Conservation (phyloP, 2,888 invertebrate species). For the Troilus luridus region DNA sequence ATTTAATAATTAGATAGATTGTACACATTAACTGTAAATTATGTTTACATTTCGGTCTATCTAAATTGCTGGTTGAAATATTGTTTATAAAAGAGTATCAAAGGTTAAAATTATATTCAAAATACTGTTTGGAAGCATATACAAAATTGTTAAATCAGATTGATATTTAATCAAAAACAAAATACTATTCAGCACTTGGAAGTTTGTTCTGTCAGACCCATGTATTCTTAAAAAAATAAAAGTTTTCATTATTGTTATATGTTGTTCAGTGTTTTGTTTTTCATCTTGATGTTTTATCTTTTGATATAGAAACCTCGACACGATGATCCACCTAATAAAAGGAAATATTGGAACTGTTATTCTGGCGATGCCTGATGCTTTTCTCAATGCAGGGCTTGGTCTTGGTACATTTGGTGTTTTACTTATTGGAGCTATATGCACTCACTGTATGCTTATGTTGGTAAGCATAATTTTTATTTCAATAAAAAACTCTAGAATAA, state of each 20-base stretch:
- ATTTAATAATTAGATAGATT: no score
- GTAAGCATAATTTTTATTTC: slow-evolving; percentile 68
- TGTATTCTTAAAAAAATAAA: not conserved
- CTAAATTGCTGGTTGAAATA: no score
- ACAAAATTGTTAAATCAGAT: not conserved
- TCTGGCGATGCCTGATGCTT: slow-evolving; percentile 96
- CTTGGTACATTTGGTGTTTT: slow-evolving; percentile 87
- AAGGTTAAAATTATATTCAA: not conserved
- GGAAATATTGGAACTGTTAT: slow-evolving; percentile 87
- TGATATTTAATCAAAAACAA: not conserved
- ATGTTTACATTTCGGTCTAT: no score
- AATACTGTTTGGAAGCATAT: not conserved
- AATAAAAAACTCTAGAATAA: not conserved
- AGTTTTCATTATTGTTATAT: not conserved
- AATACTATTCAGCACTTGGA: not conserved
- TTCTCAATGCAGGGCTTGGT: slow-evolving; percentile 90
- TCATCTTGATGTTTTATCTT: slow-evolving; percentile 13
- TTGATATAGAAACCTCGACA: slow-evolving; percentile 71
- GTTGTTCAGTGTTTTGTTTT: not conserved
- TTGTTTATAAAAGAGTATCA: no score
- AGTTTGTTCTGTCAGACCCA: not conserved
- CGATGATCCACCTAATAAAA: slow-evolving; percentile 77
- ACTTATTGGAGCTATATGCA: slow-evolving; percentile 88
- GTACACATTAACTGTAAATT: no score
- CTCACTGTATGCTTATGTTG: slow-evolving; percentile 93